Evolutionary conservation across 2,888 invertebrate genomes (phyloP).

Genomic region (Drosophila kokeensis): DNA sequence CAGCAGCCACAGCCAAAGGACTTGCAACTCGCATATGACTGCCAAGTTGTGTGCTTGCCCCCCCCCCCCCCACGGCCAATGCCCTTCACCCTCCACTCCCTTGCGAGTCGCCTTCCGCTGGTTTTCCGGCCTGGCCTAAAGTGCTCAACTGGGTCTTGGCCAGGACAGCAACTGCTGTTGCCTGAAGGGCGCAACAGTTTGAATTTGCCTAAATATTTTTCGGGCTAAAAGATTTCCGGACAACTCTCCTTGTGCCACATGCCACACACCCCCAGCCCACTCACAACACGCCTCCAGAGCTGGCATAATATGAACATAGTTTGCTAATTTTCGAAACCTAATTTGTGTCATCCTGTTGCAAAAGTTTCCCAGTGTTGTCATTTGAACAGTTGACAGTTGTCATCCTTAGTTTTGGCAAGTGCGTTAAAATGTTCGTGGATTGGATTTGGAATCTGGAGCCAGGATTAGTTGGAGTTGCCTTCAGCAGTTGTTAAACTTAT

Average conservation of each 20-base stretch:
- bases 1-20: slow-evolving; percentile 16
- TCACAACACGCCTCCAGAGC: slow-evolving; percentile 1
- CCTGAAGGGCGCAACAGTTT: slow-evolving; percentile 65
- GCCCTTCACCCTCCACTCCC: too few species aligned
- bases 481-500: slow-evolving; percentile 22
- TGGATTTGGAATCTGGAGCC: slow-evolving; percentile 4
- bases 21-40: slow-evolving; percentile 48
- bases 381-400: slow-evolving; percentile 31
- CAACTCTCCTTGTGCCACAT: slow-evolving; percentile 12
- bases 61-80: too few species aligned
- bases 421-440: slow-evolving; percentile 12
- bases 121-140: slow-evolving; percentile 45
- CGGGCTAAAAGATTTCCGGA: slow-evolving; percentile 72
- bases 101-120: not conserved
- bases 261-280: slow-evolving; percentile 3
- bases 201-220: slow-evolving; percentile 72
- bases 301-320: slow-evolving; percentile 56
- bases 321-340: slow-evolving; percentile 69
- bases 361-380: slow-evolving; percentile 39
- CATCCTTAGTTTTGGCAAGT: slow-evolving; percentile 26
- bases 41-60: slow-evolving; percentile 59
- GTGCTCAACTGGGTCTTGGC: slow-evolving; percentile 23
- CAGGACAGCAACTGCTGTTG: slow-evolving; percentile 15
- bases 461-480: slow-evolving; percentile 19
- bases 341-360: slow-evolving; percentile 74